These are phyloP conservation scores for Manis javanica DNA, from an alignment of 2,797 vertebrate genomes.

Conservation along the genomic window DNA sequence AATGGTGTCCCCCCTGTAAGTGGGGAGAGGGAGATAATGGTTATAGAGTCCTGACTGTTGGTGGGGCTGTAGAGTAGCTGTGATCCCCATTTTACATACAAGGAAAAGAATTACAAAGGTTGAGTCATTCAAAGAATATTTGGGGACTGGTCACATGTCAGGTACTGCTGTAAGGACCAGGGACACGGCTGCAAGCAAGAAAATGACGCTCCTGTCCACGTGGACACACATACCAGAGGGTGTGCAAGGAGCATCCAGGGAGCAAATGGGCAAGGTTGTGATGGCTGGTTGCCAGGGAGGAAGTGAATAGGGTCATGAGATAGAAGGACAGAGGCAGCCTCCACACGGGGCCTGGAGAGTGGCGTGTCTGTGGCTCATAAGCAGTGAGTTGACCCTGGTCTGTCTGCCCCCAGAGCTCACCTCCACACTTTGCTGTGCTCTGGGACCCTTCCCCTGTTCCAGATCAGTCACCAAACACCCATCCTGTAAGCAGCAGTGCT, in stretches of 20 bases:
- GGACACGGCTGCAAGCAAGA: background rate
- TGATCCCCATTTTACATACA: accelerated
- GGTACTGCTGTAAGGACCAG: background rate
- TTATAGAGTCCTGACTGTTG: accelerated
- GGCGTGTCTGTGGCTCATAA: background rate
- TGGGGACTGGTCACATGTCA: accelerated
- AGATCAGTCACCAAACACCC: accelerated
- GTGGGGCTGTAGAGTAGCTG: accelerated
- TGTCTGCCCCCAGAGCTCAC: background rate
- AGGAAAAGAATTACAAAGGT: background rate
- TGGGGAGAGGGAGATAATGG: background rate
- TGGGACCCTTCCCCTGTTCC: accelerated
- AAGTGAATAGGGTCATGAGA: too few relatives aligned
- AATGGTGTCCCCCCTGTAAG: background rate
- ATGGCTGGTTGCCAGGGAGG: background rate
- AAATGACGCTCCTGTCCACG: too few relatives aligned
- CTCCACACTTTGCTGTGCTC: background rate
- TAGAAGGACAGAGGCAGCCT: accelerated
- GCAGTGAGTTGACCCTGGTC: accelerated
- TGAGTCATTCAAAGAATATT: accelerated
- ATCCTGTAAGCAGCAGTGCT: accelerated
- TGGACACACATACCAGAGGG: accelerated
- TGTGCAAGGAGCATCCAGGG: background rate
- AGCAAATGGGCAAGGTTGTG: background rate
- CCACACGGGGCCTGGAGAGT: background rate